Base-by-base conservation (phyloP, 1,140 invertebrate genomes). In the Drosophila kurseongensis region DNA sequence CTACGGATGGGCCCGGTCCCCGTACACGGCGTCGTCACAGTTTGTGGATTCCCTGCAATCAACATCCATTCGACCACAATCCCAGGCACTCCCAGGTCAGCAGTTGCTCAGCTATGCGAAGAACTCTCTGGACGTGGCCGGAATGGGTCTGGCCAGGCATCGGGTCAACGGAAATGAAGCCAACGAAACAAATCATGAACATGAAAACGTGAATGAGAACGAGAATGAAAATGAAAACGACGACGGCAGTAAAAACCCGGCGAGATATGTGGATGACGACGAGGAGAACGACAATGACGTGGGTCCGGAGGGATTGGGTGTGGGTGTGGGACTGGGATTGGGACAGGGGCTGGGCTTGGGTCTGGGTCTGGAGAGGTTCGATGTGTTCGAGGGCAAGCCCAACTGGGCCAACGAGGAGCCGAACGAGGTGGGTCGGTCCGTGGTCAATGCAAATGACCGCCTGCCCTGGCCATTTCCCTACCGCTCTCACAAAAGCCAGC, bases 91-190 rank as follows among this genome's bases (percentile, higher is more conserved):
- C 45, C 16, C 48, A 16, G 48, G 66, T 16, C 48, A 47, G 36
- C 41, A 86, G 59, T 56, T 75, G 52, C 65, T 77, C 48, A 76
- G 72, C 75, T 78, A 84, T 84, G 76, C 72, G 54, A 84, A 82
- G 66, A 89, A 90, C 52, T 73, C 80, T 54, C 75, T 76, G 18
- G 80, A 65, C 78, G 63, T 59, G 74, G 58, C 61, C 41, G 75
- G 71, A 42, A 62, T 66, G 57, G 67, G 71, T 29, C 42, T 68
- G 62, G 41, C 56, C 52, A 69, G 78, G 65, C 78, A 79, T 67
- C 79, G 77, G 66, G 29, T 50, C 41, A 84, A 69, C 74, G 88
- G 80, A 91, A 91, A 90, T 79, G 88, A 88, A 78, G 75, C 90
- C 52, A 86, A 80, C 68, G 88, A 91, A 81, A 90, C 78, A 69